Evolutionary conservation across 2,888 invertebrate genomes (phyloP).

Genomic region (Suillia variegata): DNA sequence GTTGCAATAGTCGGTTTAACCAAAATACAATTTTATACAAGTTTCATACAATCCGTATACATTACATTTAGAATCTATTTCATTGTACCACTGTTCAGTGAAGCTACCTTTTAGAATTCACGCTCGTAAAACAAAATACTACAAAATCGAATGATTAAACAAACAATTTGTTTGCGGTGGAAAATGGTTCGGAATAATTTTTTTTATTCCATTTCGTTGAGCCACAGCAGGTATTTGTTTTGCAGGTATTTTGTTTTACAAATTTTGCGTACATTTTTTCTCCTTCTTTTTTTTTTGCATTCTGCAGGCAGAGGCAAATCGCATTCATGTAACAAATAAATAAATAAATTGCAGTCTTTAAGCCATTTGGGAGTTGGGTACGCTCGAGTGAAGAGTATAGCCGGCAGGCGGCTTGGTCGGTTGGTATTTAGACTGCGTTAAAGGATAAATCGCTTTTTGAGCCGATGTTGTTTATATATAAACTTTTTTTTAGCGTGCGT

Average conservation of each 20-base stretch:
- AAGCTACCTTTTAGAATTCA: neutral
- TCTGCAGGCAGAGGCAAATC: slow-evolving; percentile 9
- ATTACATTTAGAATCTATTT: too few species aligned
- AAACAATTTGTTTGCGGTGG: neutral
- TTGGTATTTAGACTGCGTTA: slow-evolving; percentile 8
- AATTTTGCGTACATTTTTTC: neutral
- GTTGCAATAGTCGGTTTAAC: too few species aligned
- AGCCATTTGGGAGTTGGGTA: slow-evolving; percentile 6
- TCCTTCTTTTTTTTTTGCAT: neutral
- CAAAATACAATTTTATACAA: too few species aligned
- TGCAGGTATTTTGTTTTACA: neutral
- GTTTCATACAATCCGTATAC: too few species aligned
- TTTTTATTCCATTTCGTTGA: neutral
- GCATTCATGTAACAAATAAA: slow-evolving; percentile 18
- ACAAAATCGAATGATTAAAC: slow-evolving; percentile 4
- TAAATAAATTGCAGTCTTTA: slow-evolving; percentile 20
- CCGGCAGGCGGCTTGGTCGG: neutral
- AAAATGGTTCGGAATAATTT: neutral
- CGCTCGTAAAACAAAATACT: neutral
- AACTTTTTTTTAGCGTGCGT: neutral
- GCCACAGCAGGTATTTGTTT: neutral
- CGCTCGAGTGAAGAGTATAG: neutral
- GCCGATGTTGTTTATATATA: too few species aligned
- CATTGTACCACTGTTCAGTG: neutral
- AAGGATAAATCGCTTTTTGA: slow-evolving; percentile 20